These are phyloP conservation scores for Asobara japonica DNA, from an alignment of 1,140 invertebrate genomes.

Conservation along the genomic window DNA sequence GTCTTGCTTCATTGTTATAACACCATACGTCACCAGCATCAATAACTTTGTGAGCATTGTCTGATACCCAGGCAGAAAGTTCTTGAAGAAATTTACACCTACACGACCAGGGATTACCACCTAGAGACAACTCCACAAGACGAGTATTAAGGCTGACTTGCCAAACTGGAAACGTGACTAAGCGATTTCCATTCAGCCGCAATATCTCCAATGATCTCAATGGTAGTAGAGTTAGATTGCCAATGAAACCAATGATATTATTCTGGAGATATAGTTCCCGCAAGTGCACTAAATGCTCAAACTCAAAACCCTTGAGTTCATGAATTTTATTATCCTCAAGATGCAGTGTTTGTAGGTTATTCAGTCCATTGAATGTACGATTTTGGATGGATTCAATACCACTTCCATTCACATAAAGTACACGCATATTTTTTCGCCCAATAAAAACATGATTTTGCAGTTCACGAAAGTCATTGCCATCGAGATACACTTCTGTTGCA, in stretches of 20 bases:
- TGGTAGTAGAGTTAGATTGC: slow-evolving; percentile 82
- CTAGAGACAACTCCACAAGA: slow-evolving; percentile 78
- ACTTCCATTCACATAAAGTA: slow-evolving; percentile 87
- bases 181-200: slow-evolving; percentile 83
- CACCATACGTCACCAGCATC: slow-evolving; percentile 84
- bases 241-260: slow-evolving; percentile 82
- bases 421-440: slow-evolving; percentile 87
- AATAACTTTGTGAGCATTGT: slow-evolving; percentile 81
- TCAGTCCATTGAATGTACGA: slow-evolving; percentile 90
- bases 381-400: slow-evolving; percentile 89
- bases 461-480: slow-evolving; percentile 87
- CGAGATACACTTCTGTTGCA: slow-evolving; percentile 89
- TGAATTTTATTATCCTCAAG: slow-evolving; percentile 85
- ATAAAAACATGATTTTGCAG: slow-evolving; percentile 91
- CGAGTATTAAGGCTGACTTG: slow-evolving; percentile 78
- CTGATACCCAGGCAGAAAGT: slow-evolving; percentile 83
- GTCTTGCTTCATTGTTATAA: slow-evolving; percentile 79
- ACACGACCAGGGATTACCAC: slow-evolving; percentile 88
- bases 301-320: slow-evolving; percentile 87
- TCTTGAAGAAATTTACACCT: slow-evolving; percentile 90
- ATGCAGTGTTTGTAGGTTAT: slow-evolving; percentile 82
- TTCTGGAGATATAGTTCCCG: slow-evolving; percentile 89
- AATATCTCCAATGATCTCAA: slow-evolving; percentile 83
- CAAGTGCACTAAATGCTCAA: slow-evolving; percentile 83
- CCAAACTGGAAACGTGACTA: slow-evolving; percentile 86